phyloP scores from a whole-genome alignment of 2,888 invertebrate species.

The Apotomis turbidana region DNA sequence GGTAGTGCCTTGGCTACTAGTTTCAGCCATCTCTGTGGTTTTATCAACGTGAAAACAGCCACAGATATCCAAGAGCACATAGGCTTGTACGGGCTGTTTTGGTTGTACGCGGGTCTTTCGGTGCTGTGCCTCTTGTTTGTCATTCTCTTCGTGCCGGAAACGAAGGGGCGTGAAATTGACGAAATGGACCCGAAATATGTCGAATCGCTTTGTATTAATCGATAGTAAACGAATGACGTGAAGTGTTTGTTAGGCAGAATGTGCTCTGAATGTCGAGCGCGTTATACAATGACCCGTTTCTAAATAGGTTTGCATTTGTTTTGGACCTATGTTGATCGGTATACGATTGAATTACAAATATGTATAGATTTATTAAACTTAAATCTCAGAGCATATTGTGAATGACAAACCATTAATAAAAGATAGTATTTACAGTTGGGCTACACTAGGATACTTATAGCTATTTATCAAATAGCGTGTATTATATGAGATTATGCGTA shows the following conservation, averaged over 20 bases:
- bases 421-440: constrained; percentile 21
- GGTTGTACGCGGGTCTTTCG: constrained; percentile 93
- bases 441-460: constrained; percentile 10
- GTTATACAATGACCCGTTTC: too few species aligned
- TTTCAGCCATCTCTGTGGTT: constrained; percentile 93
- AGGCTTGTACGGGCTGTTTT: constrained; percentile 92
- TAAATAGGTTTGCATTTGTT: too few species aligned
- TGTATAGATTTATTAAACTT: background rate
- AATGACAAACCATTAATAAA: constrained; percentile 5
- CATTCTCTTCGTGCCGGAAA: constrained; percentile 93
- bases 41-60: constrained; percentile 92
- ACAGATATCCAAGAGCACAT: constrained; percentile 90
- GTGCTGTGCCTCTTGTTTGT: constrained; percentile 92
- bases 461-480: constrained; percentile 18
- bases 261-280: background rate
- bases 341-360: background rate
- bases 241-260: constrained; percentile 20
- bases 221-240: constrained; percentile 61
- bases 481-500: constrained; percentile 29
- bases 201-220: constrained; percentile 81
- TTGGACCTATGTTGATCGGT: too few species aligned
- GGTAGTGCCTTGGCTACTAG: constrained; percentile 89
- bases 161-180: constrained; percentile 94
- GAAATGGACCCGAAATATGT: constrained; percentile 91
- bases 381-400: constrained; percentile 4